Evolutionary conservation across 2,113 vertebrate species (phyloP).

Genomic region (Cinclus mexicanus): DNA sequence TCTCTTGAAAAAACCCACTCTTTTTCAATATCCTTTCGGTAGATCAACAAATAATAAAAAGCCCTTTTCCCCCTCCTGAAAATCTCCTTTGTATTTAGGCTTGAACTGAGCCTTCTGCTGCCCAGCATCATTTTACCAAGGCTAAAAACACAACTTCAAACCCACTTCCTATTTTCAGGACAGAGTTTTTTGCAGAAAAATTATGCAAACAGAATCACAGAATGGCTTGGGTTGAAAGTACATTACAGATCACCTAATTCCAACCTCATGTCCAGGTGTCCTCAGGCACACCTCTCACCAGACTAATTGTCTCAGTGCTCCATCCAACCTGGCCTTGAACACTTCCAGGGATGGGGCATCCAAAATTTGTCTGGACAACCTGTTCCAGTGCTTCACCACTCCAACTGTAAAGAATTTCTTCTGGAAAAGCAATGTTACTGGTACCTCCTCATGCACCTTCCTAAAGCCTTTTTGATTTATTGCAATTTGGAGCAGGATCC

Average conservation of each 20-base stretch:
- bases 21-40: background rate
- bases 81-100: background rate
- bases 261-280: accelerated
- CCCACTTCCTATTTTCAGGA: background rate
- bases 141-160: background rate
- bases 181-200: background rate
- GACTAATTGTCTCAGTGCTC: background rate
- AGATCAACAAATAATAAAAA: background rate
- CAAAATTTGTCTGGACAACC: background rate
- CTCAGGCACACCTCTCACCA: background rate
- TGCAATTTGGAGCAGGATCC: background rate
- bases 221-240: background rate
- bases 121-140: background rate
- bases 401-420: background rate
- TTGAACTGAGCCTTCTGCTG: background rate
- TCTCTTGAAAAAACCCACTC: background rate
- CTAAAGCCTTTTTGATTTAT: background rate
- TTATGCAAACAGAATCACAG: background rate
- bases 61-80: background rate
- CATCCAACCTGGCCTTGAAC: background rate
- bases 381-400: background rate
- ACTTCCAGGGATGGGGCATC: background rate
- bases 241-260: background rate
- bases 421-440: background rate
- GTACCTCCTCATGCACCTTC: background rate